Percentiles rank a stretch among this genome's conserved stretches.
These are phyloP conservation scores for Alosa sapidissima DNA, from an alignment of 2,797 vertebrate genomes.

Conservation along the genomic window DNA sequence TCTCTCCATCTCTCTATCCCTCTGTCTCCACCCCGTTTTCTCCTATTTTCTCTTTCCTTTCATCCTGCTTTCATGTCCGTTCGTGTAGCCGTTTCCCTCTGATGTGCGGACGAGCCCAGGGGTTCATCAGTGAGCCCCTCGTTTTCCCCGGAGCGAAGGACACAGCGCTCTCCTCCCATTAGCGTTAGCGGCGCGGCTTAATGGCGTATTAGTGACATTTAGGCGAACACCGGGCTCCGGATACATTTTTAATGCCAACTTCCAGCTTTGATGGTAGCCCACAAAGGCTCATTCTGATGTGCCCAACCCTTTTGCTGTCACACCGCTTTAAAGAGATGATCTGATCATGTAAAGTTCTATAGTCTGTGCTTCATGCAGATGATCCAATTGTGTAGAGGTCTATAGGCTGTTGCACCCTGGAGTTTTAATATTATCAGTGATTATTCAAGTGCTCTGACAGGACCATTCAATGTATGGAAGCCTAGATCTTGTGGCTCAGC, in stretches of 20 bases:
- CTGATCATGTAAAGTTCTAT: background rate
- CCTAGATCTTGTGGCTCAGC: background rate
- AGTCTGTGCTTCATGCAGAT: slow-evolving; percentile 3
- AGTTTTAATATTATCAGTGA: background rate
- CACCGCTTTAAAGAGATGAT: slow-evolving; percentile 40
- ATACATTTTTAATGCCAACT: slow-evolving; percentile 47
- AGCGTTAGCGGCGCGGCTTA: background rate
- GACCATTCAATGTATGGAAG: background rate
- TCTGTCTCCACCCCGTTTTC: slow-evolving; percentile 43
- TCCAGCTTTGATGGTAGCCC: slow-evolving; percentile 45
- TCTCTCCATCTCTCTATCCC: slow-evolving; percentile 27
- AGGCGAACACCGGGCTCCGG: slow-evolving; percentile 9
- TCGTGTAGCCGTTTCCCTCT: slow-evolving; percentile 14
- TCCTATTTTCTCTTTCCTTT: slow-evolving; percentile 45
- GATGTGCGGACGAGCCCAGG: slow-evolving; percentile 19
- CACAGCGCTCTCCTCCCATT: slow-evolving; percentile 29
- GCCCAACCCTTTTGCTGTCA: slow-evolving; percentile 39
- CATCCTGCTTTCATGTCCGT: slow-evolving; percentile 43
- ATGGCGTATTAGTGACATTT: slow-evolving; percentile 48
- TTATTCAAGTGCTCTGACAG: background rate
- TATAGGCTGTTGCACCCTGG: background rate
- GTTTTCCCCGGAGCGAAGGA: background rate
- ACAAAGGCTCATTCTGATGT: slow-evolving; percentile 44
- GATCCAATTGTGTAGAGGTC: background rate
- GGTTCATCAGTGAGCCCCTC: background rate